phyloP scores from a whole-genome alignment of 2,797 vertebrate genomes.

The Chelon labrosus region DNA sequence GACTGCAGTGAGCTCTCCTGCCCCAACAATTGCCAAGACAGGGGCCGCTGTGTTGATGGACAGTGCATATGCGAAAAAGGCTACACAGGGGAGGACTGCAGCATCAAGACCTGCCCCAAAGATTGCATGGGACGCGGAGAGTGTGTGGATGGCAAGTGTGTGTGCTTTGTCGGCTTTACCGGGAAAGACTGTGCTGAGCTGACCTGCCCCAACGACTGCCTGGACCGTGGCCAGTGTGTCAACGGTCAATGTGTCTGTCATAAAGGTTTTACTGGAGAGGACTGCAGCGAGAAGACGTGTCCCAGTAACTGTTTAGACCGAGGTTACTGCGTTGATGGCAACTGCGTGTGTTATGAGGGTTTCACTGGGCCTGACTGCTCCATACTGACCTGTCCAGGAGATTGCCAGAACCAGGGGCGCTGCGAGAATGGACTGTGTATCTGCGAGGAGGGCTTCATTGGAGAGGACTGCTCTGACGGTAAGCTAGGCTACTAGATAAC shows the following conservation, averaged over 20 bases:
- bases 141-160: conserved; percentile 89
- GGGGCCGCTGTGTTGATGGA: conserved; percentile 86
- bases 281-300: conserved; percentile 91
- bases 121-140: conserved; percentile 87
- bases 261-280: conserved; percentile 85
- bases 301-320: conserved; percentile 86
- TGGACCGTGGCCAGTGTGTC: conserved; percentile 85
- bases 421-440: conserved; percentile 84
- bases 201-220: conserved; percentile 89
- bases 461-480: conserved; percentile 91
- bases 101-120: conserved; percentile 87
- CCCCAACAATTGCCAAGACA: conserved; percentile 85
- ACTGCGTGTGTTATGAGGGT: conserved; percentile 86
- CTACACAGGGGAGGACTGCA: conserved; percentile 87
- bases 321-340: conserved; percentile 88
- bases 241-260: conserved; percentile 91
- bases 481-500: conserved; percentile 43
- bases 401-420: conserved; percentile 87
- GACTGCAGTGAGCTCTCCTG: conserved; percentile 89
- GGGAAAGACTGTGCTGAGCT: conserved; percentile 89
- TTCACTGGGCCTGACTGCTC: conserved; percentile 89
- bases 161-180: conserved; percentile 85
- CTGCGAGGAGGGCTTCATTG: conserved; percentile 83
- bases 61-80: conserved; percentile 87
- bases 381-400: conserved; percentile 85